Base-by-base conservation (phyloP, 2,797 vertebrate species). In the Scleropages formosus region DNA sequence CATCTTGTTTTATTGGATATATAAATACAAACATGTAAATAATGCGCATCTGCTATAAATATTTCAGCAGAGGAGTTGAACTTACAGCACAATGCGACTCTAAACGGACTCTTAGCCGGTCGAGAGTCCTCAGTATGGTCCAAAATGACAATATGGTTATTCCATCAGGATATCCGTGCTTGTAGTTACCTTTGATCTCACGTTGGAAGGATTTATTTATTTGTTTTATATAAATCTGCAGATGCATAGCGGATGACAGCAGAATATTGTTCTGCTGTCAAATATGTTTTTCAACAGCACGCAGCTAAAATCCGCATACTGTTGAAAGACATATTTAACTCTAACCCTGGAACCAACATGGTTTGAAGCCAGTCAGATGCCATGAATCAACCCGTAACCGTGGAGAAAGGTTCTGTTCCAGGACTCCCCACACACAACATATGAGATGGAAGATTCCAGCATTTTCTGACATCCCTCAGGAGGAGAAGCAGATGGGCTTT, bases 401-500 rank as follows among this genome's bases (percentile, higher is more conserved):
- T 22, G 20, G 20, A 22, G 16, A 22, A 61, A n/a, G 16, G 59
- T 60, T 22, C n/a, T 24, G 27, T 61, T 46, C 44, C 11, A 46
- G 56, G 13, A 24, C 44, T 69, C 27, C 66, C 68, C 67, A 51
- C 8, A 47, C 26, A 27, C 59, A 24, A 26, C 44, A 61, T 56
- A 18, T 59, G 56, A 49, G 44, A 46, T n/a, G 22, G 56, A 69
- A 9, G 39, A 31, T 75, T 63, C 59, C 60, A 44, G 72, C 66
- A 44, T 27, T 24, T 60, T 58, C 67, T 53, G 15, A 9, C 68
- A 22, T n/a, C 59, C 67, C 67, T 24, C 20, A 76, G 58, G 75
- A 76, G 66, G 62, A 49, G 22, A 60, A 70, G 46, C 66, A 76
- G 44, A 70, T 70, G 66, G 46, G 13, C 67, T 24, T 39, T 71